Base-by-base conservation (phyloP, 2,888 invertebrate genomes). In the Hetaerina titia region DNA sequence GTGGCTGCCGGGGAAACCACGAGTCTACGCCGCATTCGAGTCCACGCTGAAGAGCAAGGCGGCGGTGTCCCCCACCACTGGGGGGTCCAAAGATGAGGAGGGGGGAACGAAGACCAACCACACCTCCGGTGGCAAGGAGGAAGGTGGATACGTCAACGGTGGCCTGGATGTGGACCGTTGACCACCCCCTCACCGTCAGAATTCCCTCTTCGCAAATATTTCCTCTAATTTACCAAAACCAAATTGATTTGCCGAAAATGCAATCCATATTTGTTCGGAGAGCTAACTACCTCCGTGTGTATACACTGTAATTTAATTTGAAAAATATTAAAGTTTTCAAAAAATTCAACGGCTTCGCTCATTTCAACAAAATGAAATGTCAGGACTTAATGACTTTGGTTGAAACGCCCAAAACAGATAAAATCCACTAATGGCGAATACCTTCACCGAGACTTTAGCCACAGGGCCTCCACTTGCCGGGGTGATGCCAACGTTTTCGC, bases 1-100 rank as follows among this genome's bases (percentile, higher is more conserved):
- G 95, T 96, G 97, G 95, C 97, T 98, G 95, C 97, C 98, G 0
- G 98, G 98, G 0, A 97, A 97, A 89, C 97, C 97, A 64, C 97
- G 98, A 45, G 97, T 97, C 94, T 98, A 97, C 95, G 92, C 92
- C 7, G 22, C 56, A 13, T 69, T 69, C 1, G 92, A 69, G n/a
- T 92, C 92, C n/a, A 92, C 92, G 22, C 13, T 74, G n/a, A 19
- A 92, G 57, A 17, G 22, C 0, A 69, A 56, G 64, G 31, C 64
- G 2, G 19, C 22, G 8, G 9, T 4, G 64, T 15, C 25, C 31
- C 22, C 63, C n/a, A 45, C 17, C 15, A 56, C 56, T 2, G 31
- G 31, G 31, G 81, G 8, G 11, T 11, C 7, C 4, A 2, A 31
- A 31, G 81, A 13, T 5, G n/a, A n/a, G 13, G 81, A 81, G 22